Conservation (phyloP, 2,113 vertebrate species). For the Salvelinus sp. region DNA sequence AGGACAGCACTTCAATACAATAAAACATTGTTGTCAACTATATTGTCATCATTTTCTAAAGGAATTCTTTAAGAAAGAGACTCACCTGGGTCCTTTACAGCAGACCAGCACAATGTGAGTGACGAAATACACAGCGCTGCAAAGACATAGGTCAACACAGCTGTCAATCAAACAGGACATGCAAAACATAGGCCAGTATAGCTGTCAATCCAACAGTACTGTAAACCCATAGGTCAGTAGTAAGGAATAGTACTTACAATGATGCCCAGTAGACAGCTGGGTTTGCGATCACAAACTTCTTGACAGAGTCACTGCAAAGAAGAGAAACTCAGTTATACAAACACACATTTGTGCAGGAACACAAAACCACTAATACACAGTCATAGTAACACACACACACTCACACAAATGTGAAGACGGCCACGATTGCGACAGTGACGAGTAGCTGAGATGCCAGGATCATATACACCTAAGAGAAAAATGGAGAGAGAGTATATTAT, state of each 20-base stretch:
- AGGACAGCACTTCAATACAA: too few species aligned
- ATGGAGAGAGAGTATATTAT: too few species aligned
- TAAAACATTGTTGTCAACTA: too few species aligned
- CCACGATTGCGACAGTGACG: conserved; percentile 83
- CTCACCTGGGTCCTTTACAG: conserved; percentile 94
- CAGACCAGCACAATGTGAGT: conserved; percentile 87
- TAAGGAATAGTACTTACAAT: conserved; percentile 79
- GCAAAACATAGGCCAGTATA: too few species aligned
- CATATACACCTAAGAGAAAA: conserved; percentile 84
- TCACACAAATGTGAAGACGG: conserved; percentile 85
- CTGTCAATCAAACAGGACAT: background rate
- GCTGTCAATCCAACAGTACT: background rate
- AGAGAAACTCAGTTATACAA: conserved; percentile 2
- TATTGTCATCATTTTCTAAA: too few species aligned
- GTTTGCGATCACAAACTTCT: conserved; percentile 64
- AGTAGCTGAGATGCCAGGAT: conserved; percentile 88
- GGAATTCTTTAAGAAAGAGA: conserved; percentile 14
- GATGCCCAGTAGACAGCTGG: conserved; percentile 84
- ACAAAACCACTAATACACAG: background rate
- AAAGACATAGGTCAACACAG: conserved; percentile 30
- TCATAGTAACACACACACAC: conserved; percentile 36
- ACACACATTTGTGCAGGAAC: background rate
- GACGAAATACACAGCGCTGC: conserved; percentile 84
- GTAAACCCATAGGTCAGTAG: background rate
- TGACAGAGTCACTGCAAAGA: conserved; percentile 69